Evolutionary conservation across 1,140 invertebrate species (phyloP).

Genomic region (Patella vulgata): DNA sequence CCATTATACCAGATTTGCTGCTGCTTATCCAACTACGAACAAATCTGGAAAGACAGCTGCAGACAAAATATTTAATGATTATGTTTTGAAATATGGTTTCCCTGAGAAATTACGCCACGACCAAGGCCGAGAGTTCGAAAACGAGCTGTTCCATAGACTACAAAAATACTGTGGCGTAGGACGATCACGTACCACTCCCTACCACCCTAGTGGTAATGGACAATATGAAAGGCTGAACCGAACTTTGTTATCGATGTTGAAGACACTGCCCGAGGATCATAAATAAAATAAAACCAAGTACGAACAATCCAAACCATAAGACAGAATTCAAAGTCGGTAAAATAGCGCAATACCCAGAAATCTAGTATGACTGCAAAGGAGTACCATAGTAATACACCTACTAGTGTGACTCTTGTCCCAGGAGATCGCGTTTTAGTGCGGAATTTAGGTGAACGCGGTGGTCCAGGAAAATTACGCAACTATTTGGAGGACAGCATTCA

Average conservation of each 20-base stretch:
- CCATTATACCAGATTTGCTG: slow-evolving; percentile 35
- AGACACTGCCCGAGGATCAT: slow-evolving; percentile 13
- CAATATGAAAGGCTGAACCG: slow-evolving; percentile 22
- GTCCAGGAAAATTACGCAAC: slow-evolving; percentile 30
- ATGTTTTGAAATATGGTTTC: slow-evolving; percentile 26
- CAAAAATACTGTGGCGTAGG: slow-evolving; percentile 5
- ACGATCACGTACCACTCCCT: slow-evolving; percentile 10
- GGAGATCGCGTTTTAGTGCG: slow-evolving; percentile 37
- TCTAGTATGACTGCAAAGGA: slow-evolving; percentile 1
- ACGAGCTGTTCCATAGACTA: slow-evolving; percentile 13
- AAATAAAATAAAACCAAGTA: no score
- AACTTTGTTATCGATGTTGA: slow-evolving; percentile 26
- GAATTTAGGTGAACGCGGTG: slow-evolving; percentile 31
- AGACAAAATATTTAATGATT: slow-evolving; percentile 31
- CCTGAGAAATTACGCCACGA: no score
- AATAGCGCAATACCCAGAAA: slow-evolving; percentile 1
- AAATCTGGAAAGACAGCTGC: slow-evolving; percentile 26
- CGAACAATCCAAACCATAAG: no score
- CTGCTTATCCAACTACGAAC: slow-evolving; percentile 32
- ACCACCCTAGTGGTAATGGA: slow-evolving; percentile 20
- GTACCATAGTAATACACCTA: slow-evolving; percentile 1
- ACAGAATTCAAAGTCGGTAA: no score
- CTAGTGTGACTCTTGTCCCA: slow-evolving; percentile 5
- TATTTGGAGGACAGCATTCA: slow-evolving; percentile 29
- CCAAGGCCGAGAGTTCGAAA: slow-evolving; percentile 22